phyloP scores from a whole-genome alignment of 2,888 invertebrate species.

The Andricus quercusramuli region DNA sequence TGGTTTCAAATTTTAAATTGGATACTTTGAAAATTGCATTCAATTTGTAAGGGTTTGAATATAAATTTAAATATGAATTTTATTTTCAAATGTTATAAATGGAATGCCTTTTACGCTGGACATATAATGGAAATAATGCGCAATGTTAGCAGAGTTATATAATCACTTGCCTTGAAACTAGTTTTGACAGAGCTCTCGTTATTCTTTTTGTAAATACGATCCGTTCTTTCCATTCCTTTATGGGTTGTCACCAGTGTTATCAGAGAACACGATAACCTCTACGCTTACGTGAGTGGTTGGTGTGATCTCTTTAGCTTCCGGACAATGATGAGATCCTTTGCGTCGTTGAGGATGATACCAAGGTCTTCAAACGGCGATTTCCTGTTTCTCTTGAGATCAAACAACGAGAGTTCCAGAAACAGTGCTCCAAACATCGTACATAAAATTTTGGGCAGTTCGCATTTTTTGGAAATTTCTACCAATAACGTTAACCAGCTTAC shows the following conservation, averaged over 20 bases:
- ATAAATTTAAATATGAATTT: no score
- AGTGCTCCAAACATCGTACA: constrained; percentile 4
- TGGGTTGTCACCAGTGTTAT: constrained; percentile 27
- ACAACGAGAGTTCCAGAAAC: background rate
- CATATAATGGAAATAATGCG: no score
- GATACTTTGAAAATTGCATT: no score
- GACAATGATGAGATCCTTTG: constrained; percentile 14
- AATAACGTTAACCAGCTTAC: background rate
- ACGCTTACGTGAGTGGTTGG: background rate
- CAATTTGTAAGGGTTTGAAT: no score
- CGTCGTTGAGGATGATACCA: background rate
- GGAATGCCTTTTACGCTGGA: no score
- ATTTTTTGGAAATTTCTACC: background rate
- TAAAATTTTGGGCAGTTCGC: constrained; percentile 20
- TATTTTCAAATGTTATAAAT: no score
- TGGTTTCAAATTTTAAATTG: no score
- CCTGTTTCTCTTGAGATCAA: constrained; percentile 11
- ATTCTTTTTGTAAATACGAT: constrained; percentile 19
- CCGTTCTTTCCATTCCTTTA: constrained; percentile 32
- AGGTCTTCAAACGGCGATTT: background rate
- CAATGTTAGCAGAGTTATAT: background rate
- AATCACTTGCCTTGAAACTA: constrained; percentile 23
- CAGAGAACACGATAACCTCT: constrained; percentile 22
- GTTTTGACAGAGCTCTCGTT: constrained; percentile 7
- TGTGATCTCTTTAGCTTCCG: constrained; percentile 14